Evolutionary conservation across 2,888 invertebrate species (phyloP), one percentile per base, ranked within the genome.

Genomic region (Parasteatoda lunata): DNA sequence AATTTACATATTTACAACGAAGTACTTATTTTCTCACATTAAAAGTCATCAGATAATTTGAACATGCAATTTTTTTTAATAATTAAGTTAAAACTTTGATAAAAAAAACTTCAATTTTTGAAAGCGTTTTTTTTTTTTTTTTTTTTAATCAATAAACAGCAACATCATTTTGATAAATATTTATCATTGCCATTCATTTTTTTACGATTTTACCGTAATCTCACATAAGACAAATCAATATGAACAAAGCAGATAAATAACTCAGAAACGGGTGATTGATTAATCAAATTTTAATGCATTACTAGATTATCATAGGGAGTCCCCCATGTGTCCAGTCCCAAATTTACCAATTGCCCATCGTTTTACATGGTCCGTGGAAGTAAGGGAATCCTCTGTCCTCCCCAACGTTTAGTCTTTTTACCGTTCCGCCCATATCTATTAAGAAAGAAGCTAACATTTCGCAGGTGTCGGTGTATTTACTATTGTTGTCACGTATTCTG

Each of bases 401-500:
- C 69, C 13, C 47, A n/a, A 52, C 79, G 68, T 69, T 77, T 45
- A 64, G 66, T 45, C 15, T 69, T 75, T 49, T 69, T 52, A 45
- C 51, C 11, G 84, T 68, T 45, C 66, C 84, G 73, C 84, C 84
- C 79, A 75, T 73, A 54, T 30, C 75, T 85, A 85, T 85, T 85
- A 85, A 9, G 70, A 54, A 64, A 30, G 70, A 75, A 79, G 79
- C 68, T 65, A 84, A 84, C 78, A 79, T 64, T 77, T 84, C 45
- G 69, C 66, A 84, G 76, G 79, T 79, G 79, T 84, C 64, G 52
- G 84, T 66, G 68, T 85, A 80, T 80, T 86, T 86, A 77, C 80
- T 76, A 86, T 86, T 80, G 80, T 77, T 80, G 80, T 86, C 85
- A 86, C 85, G 85, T 86, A 51, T 76, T 45, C 15, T 77, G 71